Base-by-base conservation (phyloP, 2,797 vertebrate genomes). In the Anabacerthia variegaticeps region DNA sequence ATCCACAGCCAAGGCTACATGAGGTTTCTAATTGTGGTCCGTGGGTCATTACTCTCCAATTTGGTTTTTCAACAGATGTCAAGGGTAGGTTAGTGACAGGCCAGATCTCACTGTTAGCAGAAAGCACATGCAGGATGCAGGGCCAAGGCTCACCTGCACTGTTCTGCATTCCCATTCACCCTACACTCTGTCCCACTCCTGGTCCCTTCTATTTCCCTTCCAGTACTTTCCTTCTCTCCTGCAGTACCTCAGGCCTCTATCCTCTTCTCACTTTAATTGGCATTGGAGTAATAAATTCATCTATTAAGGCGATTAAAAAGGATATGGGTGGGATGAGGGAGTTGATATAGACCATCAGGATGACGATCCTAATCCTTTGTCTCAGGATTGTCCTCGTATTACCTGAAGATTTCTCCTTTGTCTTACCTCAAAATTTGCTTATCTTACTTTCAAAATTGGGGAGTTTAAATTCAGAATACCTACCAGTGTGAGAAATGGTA, bases 61-160 rank as follows among this genome's bases (percentile, higher is more conserved):
- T 26, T 0, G 4, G 3, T 22, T 92, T 83, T 86, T 30, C 36
- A 84, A 4, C 44, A 84, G 66, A 54, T 59, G 36, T 36, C 8
- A 7, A 41, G 48, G 32, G 17, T 4, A 36, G 41, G 59, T 79
- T 43, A 76, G 44, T 0, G 9, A 65, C 48, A 23, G 56, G 52
- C 32, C 51, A 36, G 44, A 43, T 36, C 65, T 59, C 0, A 0
- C 28, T 46, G n/a, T 36, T 12, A 63, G 49, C 44, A 52, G 36
- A 79, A 76, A 36, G 39, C 24, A 21, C 0, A 0, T 3, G 16
- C 4, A 7, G 34, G 34, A 43, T 51, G 18, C 0, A 1, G 39
- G 61, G 65, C 56, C 58, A 41, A 63, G 54, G 77, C 61, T 72
- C 62, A 55, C 67, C 67, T 10, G 26, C 36, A 9, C 39, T 14